phyloP scores from a whole-genome alignment of 2,888 invertebrate species.

The Zeuzera pyrina region DNA sequence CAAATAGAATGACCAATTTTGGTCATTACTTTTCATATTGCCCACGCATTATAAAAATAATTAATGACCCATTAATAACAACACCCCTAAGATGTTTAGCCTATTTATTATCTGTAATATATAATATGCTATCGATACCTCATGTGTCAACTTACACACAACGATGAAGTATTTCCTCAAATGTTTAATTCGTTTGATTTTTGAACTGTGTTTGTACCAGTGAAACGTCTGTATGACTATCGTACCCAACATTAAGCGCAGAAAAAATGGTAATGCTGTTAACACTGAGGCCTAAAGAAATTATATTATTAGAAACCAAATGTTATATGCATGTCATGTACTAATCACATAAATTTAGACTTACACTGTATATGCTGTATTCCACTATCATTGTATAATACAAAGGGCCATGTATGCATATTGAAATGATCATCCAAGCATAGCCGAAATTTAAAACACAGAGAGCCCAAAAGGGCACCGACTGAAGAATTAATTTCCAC shows the following conservation, averaged over 20 bases:
- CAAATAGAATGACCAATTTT: too few relatives aligned
- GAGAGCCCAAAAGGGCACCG: constrained; percentile 52
- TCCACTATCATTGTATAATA: constrained; percentile 42
- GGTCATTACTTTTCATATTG: too few relatives aligned
- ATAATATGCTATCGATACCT: not conserved
- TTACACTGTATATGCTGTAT: constrained; percentile 48
- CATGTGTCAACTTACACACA: constrained; percentile 55
- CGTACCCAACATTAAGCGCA: constrained; percentile 52
- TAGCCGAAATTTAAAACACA: constrained; percentile 60
- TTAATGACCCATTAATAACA: too few relatives aligned
- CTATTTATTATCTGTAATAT: not conserved
- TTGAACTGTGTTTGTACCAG: constrained; percentile 43
- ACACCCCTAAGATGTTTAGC: too few relatives aligned
- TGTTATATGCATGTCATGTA: too few relatives aligned
- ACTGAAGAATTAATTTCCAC: constrained; percentile 49
- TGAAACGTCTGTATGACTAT: constrained; percentile 48
- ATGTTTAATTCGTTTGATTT: constrained; percentile 32
- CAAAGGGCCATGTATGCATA: constrained; percentile 53
- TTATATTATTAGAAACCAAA: not conserved
- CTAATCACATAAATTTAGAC: too few relatives aligned
- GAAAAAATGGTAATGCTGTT: constrained; percentile 54
- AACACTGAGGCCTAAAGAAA: constrained; percentile 46
- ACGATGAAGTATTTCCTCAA: constrained; percentile 54
- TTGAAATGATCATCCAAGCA: constrained; percentile 58
- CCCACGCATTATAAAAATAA: too few relatives aligned